Evolutionary conservation across 1,140 invertebrate genomes (phyloP).

Genomic region (Maniola jurtina): DNA sequence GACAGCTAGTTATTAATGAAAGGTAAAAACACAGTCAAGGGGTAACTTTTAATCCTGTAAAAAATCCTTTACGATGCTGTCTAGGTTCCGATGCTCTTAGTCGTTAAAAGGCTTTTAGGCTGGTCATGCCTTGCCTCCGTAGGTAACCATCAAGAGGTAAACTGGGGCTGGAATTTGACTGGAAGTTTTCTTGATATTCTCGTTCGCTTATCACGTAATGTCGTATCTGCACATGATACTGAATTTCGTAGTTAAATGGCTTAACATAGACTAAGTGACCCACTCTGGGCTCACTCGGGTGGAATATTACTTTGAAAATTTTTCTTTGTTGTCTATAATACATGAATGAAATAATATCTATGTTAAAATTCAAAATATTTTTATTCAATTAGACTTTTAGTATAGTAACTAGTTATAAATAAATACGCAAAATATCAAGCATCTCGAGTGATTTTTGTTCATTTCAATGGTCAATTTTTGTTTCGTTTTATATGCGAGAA

Average conservation of each 20-base stretch:
- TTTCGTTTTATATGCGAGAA: too few species aligned
- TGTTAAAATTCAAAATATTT: too few species aligned
- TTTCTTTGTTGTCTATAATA: too few species aligned
- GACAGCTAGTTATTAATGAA: too few species aligned
- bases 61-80: not conserved
- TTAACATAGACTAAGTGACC: not conserved
- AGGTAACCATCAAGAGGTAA: not conserved
- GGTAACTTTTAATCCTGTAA: not conserved
- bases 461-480: too few species aligned
- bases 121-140: not conserved
- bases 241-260: not conserved
- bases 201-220: not conserved
- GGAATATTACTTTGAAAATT: too few species aligned
- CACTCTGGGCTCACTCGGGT: too few species aligned
- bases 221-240: not conserved
- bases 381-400: too few species aligned
- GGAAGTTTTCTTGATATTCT: not conserved
- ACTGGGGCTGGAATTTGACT: not conserved
- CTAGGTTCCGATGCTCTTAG: not conserved
- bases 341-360: too few species aligned
- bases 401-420: too few species aligned
- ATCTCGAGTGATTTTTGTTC: too few species aligned
- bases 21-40: not conserved
- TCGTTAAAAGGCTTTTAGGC: not conserved
- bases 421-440: too few species aligned